Percentiles rank a stretch among this genome's conserved stretches.
Conservation (phyloP, 2,888 invertebrate genomes). For the Scaptomyza polygonia region DNA sequence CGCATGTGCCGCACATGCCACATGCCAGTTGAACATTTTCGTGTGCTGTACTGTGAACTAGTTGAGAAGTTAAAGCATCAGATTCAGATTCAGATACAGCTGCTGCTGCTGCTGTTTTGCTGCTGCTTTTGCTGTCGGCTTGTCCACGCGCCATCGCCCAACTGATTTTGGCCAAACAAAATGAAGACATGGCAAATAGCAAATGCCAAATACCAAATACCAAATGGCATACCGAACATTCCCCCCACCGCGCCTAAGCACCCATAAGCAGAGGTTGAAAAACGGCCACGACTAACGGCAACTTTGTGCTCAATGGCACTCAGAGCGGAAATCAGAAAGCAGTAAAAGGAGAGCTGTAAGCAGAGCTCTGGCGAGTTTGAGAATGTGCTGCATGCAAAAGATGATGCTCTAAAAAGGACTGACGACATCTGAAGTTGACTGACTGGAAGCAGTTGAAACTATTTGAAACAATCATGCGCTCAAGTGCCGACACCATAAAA, state of each 20-base stretch:
- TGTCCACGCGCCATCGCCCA: constrained; percentile 60
- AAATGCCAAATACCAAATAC: constrained; percentile 30
- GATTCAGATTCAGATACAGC: constrained; percentile 23
- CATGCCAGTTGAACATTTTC: constrained; percentile 46
- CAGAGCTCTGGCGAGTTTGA: background rate
- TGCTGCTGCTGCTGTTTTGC: too few species aligned
- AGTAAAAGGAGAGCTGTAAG: background rate
- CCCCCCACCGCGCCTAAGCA: constrained; percentile 1
- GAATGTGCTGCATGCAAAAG: constrained; percentile 28
- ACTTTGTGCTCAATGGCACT: constrained; percentile 53
- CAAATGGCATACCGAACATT: constrained; percentile 34
- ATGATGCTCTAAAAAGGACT: constrained; percentile 35
- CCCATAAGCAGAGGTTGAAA: constrained; percentile 10
- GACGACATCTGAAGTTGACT: constrained; percentile 58
- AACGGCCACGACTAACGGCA: constrained; percentile 37
- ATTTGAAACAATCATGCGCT: constrained; percentile 55
- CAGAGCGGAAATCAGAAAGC: constrained; percentile 15
- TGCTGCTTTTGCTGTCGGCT: background rate
- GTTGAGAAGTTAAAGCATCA: constrained; percentile 12
- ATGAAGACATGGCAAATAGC: constrained; percentile 62
- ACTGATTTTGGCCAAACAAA: constrained; percentile 64
- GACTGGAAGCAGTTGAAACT: constrained; percentile 49
- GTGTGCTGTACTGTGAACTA: constrained; percentile 47
- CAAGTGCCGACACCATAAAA: constrained; percentile 23
- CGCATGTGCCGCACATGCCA: constrained; percentile 51